These are phyloP conservation scores for Zenarchopterus dispar DNA, from an alignment of 2,797 vertebrate genomes.

Conservation along the genomic window DNA sequence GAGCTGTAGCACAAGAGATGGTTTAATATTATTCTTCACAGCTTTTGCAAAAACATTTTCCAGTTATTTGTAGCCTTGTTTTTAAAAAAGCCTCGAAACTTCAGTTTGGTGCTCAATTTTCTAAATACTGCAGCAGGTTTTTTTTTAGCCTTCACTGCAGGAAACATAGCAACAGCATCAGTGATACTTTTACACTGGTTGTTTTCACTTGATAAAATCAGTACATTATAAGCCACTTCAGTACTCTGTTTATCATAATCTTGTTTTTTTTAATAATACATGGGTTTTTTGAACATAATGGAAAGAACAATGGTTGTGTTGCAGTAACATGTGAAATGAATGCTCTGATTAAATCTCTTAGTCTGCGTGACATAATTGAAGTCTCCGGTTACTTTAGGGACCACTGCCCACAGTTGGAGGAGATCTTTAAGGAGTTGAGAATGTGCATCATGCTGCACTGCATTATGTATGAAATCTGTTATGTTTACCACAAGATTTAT, in stretches of 20 bases:
- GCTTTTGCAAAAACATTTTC: background rate
- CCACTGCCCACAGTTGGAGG: background rate
- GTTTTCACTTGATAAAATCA: background rate
- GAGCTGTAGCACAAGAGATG: conserved; percentile 13
- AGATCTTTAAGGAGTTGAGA: conserved; percentile 10
- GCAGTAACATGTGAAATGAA: conserved; percentile 16
- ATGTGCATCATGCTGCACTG: conserved; percentile 24
- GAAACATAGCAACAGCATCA: background rate
- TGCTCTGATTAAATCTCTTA: conserved; percentile 5
- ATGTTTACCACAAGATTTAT: conserved; percentile 1
- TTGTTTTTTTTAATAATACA: no score
- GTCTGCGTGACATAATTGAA: conserved; percentile 7
- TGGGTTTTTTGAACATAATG: no score
- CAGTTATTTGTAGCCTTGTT: background rate
- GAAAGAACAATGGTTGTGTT: conserved; percentile 6
- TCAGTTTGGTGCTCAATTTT: background rate
- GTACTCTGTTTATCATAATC: no score
- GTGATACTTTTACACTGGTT: background rate
- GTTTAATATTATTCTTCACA: conserved; percentile 2
- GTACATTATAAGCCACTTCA: no score
- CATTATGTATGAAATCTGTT: conserved; percentile 1
- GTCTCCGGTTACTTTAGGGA: conserved; percentile 13
- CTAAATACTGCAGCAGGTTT: no score
- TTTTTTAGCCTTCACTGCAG: conserved; percentile 1
- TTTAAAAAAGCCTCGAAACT: background rate